Evolutionary conservation across 2,113 vertebrate genomes (phyloP).

Genomic region (Percopsis transmontana): DNA sequence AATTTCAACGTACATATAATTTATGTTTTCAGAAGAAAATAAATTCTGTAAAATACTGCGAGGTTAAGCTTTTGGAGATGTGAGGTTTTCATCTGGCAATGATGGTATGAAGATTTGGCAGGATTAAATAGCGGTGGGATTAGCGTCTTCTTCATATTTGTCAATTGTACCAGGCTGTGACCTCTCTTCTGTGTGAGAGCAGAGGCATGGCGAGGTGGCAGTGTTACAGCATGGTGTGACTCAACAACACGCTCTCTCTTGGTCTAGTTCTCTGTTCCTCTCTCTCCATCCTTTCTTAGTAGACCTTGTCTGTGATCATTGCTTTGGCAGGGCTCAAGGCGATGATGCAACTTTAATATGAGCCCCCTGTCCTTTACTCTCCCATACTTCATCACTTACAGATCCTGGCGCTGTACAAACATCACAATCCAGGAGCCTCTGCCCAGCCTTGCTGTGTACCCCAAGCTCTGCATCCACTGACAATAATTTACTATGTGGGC

Average conservation of each 20-base stretch:
- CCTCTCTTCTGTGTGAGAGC: background rate
- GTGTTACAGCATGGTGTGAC: constrained; percentile 18
- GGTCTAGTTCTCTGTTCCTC: constrained; percentile 2
- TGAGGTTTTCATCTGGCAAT: background rate
- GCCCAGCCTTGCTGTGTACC: constrained; percentile 90
- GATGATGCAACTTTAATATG: constrained; percentile 24
- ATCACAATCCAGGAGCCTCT: constrained; percentile 91
- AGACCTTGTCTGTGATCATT: constrained; percentile 15
- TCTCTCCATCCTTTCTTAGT: background rate
- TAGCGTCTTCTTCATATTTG: background rate
- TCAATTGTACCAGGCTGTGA: background rate
- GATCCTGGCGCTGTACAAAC: constrained; percentile 90
- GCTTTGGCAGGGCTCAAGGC: constrained; percentile 9
- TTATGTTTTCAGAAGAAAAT: too few species aligned
- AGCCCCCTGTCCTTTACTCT: constrained; percentile 1
- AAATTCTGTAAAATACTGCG: background rate
- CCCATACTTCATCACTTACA: constrained; percentile 47
- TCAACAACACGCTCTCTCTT: constrained; percentile 9
- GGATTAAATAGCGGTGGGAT: background rate
- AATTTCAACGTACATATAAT: too few species aligned
- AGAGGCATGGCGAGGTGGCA: background rate
- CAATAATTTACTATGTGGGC: constrained; percentile 91
- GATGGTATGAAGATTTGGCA: background rate
- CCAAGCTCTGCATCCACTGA: constrained; percentile 82
- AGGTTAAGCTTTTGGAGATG: background rate